Evolutionary conservation across 2,888 invertebrate genomes (phyloP).

Genomic region (Nasonovia ribisnigri): DNA sequence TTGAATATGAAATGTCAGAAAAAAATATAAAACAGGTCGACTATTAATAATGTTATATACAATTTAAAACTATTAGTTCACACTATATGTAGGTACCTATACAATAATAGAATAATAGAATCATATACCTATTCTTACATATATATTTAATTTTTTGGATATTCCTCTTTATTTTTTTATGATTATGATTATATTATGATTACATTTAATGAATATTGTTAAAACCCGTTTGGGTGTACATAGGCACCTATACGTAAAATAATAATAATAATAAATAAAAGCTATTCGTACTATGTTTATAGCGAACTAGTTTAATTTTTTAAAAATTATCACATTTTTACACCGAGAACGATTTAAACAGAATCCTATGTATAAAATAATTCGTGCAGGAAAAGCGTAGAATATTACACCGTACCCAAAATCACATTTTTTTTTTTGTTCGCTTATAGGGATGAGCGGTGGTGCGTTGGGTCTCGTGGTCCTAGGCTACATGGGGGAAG

Average conservation of each 20-base stretch:
- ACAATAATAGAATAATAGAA: neutral
- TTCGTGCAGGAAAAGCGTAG: neutral
- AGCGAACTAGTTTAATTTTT: no score
- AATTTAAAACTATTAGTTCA: neutral
- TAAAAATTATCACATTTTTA: neutral
- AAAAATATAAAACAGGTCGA: neutral
- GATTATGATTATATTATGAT: neutral
- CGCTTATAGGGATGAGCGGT: constrained; percentile 62
- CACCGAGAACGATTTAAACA: neutral
- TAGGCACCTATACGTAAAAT: neutral
- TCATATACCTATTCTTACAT: no score
- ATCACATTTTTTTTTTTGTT: neutral
- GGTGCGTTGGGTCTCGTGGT: constrained; percentile 65
- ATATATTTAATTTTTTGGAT: neutral
- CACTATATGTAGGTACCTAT: neutral
- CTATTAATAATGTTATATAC: neutral
- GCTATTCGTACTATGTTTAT: neutral
- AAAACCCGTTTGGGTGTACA: neutral
- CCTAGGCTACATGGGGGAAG: constrained; percentile 66
- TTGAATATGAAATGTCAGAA: neutral
- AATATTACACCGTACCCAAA: neutral
- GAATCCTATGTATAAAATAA: neutral
- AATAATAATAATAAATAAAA: neutral
- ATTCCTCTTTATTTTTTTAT: neutral
- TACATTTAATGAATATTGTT: neutral